A percentile compares a stretch with the other conserved stretches of the same genome.
Conservation (phyloP, 92 coral and sea anemone species). For the Umimayanthus chanpuru region DNA sequence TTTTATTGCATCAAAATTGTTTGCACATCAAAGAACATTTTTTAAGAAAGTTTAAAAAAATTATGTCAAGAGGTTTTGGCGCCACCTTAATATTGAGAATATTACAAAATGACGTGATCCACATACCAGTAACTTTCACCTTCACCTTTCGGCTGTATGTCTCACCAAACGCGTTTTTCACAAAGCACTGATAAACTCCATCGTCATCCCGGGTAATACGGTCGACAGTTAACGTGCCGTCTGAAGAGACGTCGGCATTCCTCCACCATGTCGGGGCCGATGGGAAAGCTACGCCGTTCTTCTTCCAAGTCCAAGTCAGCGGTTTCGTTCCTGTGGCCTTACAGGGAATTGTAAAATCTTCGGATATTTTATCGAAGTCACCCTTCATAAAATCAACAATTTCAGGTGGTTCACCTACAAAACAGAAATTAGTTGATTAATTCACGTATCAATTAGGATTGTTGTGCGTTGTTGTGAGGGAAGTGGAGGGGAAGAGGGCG, state of each 20-base stretch:
- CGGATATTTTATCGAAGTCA: neutral
- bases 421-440: no score
- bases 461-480: no score
- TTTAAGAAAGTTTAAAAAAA: no score
- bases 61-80: no score
- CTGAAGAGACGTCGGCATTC: neutral
- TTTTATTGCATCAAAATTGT: no score
- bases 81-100: no score
- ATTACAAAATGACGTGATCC: neutral
- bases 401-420: slow-evolving; percentile 17
- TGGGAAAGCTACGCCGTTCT: neutral
- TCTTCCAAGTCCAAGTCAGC: slow-evolving; percentile 20
- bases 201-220: neutral
- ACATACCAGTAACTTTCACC: slow-evolving; percentile 22
- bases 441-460: neutral
- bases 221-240: neutral
- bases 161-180: neutral
- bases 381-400: neutral
- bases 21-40: no score
- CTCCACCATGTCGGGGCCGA: no score
- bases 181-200: slow-evolving; percentile 16
- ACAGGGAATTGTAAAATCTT: neutral
- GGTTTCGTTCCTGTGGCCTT: slow-evolving; percentile 4
- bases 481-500: no score
- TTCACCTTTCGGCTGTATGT: slow-evolving; percentile 19